A percentile compares a stretch with the other conserved stretches of the same genome.
Evolutionary conservation across 1,140 invertebrate species (phyloP).

Genomic region (Cyclargus thomasi): DNA sequence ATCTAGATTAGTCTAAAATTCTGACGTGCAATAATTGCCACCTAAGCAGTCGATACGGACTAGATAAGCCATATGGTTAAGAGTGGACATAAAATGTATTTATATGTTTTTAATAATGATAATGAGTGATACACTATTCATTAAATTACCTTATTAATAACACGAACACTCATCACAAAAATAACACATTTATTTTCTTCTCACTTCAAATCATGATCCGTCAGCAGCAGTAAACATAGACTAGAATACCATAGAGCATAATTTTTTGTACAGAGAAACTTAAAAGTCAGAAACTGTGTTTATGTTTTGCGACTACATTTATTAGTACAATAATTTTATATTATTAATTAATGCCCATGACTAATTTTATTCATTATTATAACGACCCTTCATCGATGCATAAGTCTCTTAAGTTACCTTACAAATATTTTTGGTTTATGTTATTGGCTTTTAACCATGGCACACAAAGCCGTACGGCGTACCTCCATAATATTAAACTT

Average conservation of each 20-base stretch:
- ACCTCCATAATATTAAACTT: too few relatives aligned
- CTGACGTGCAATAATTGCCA: constrained; percentile 63
- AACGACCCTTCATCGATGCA: too few relatives aligned
- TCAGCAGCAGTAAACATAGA: constrained; percentile 57
- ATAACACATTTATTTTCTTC: constrained; percentile 65
- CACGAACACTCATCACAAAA: constrained; percentile 71
- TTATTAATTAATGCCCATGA: too few relatives aligned
- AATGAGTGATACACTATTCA: constrained; percentile 19
- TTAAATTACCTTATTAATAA: constrained; percentile 65
- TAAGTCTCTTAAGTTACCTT: too few relatives aligned
- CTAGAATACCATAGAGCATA: constrained; percentile 20
- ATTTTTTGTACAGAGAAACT: too few relatives aligned
- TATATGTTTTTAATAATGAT: not conserved
- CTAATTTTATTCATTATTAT: too few relatives aligned
- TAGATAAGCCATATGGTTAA: constrained; percentile 22
- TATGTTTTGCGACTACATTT: too few relatives aligned
- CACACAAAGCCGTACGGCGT: too few relatives aligned
- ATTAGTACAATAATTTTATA: too few relatives aligned
- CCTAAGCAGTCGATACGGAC: constrained; percentile 48
- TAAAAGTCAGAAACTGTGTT: too few relatives aligned
- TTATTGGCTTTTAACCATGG: too few relatives aligned
- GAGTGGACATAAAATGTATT: not conserved
- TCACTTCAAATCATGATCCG: constrained; percentile 71
- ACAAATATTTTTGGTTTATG: too few relatives aligned
- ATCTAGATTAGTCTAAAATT: constrained; percentile 39